phyloP scores from a whole-genome alignment of 2,113 vertebrate genomes.

The Microcebus lehilahytsara region DNA sequence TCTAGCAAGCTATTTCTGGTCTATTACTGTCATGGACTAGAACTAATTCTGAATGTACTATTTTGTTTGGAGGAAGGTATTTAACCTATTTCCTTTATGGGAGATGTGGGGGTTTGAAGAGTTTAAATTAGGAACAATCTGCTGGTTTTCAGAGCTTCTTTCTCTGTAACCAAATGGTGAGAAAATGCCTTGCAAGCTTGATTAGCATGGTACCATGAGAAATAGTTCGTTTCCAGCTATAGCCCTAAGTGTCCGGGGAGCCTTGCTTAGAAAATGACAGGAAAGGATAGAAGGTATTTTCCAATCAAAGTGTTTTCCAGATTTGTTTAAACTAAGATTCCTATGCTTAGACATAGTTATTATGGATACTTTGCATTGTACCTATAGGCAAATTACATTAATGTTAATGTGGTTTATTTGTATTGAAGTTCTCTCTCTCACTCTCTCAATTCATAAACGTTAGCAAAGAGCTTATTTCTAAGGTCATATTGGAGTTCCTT shows the following conservation, averaged over 20 bases:
- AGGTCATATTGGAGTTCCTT: not conserved
- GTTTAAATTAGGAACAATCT: conserved; percentile 39
- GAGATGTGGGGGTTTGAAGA: conserved; percentile 13
- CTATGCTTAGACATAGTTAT: not conserved
- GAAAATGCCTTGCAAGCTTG: conserved; percentile 41
- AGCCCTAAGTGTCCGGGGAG: not conserved
- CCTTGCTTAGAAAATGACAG: conserved; percentile 43
- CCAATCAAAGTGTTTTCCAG: not conserved
- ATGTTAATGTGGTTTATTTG: not conserved
- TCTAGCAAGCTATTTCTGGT: not conserved
- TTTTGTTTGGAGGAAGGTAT: not conserved
- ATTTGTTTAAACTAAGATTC: not conserved
- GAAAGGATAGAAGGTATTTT: not conserved
- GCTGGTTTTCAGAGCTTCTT: conserved; percentile 16
- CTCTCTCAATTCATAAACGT: not conserved
- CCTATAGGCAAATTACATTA: not conserved
- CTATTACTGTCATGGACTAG: not conserved
- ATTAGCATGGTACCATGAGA: not conserved
- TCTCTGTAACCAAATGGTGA: conserved; percentile 18
- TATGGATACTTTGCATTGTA: not conserved
- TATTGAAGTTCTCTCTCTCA: no score
- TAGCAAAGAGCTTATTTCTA: not conserved
- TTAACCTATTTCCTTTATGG: conserved; percentile 18
- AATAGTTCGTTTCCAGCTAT: conserved; percentile 9
- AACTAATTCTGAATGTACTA: conserved; percentile 24